Evolutionary conservation across 2,888 invertebrate genomes (phyloP), one percentile per base, ranked within the genome.

Genomic region (Spisula solida): DNA sequence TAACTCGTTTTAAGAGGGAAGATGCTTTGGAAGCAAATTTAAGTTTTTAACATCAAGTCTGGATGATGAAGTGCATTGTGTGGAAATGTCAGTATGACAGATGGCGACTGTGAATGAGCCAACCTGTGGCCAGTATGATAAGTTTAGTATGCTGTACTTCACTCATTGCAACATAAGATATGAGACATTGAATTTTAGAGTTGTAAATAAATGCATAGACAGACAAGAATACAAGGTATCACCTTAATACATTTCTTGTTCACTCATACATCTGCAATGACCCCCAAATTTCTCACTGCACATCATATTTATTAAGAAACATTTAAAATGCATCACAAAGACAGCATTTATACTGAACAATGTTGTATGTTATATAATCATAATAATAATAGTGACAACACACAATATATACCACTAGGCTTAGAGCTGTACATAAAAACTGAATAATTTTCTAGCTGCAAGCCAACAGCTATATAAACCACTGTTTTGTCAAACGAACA

Each of bases 311-410:
- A 60, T 60, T 6, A 31, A 75, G 34, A 81, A 84, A 88, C 79
- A 88, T 88, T 79, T 89, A 89, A 87, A 91, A 91, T 79, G 83
- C 82, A 91, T 87, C 88, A 89, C 89, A 88, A 86, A 56, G 82
- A 88, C 86, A 90, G 81, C 81, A 88, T 90, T 83, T 60, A 85
- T 79, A 48, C 56, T 85, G 78, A 85, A 85, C 85, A 90, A 90
- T 88, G 90, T 90, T 81, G 55, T 51, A 85, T 56, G 55, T 75
- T 29, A 82, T 75, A 83, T 81, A 81, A 80, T 70, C 80, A 83
- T 60, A 82, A 84, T 66, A 82, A 66, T 70, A 82, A 82, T 75
- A 84, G 75, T 84, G 83, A 55, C 78, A 80, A 89, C 86, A 87
- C 56, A 83, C 82, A 84, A 78, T 81, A 87, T 87, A 75, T 75